phyloP scores from a whole-genome alignment of 2,888 invertebrate genomes.

The Deladenus siricidicola region DNA sequence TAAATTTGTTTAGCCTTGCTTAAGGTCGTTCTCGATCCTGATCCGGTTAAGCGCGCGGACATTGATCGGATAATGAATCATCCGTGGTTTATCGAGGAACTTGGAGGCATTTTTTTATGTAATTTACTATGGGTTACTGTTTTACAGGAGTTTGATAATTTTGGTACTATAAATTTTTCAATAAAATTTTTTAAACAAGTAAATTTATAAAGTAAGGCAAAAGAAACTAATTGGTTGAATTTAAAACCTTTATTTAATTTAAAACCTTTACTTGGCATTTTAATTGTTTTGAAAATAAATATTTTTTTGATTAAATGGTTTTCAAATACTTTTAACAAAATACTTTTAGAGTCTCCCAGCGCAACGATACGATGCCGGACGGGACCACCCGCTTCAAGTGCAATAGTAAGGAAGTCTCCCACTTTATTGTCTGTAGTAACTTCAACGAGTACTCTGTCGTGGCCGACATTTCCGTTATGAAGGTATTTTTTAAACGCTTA shows the following conservation, averaged over 20 bases:
- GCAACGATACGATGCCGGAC: conserved; percentile 75
- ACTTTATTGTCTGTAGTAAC: conserved; percentile 87
- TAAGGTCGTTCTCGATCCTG: conserved; percentile 67
- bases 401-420: conserved; percentile 69
- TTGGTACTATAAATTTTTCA: too few relatives aligned
- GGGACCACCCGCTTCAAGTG: conserved; percentile 64
- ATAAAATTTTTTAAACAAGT: too few relatives aligned
- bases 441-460: conserved; percentile 72
- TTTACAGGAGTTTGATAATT: too few relatives aligned
- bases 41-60: conserved; percentile 64
- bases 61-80: conserved; percentile 67
- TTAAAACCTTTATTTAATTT: too few relatives aligned
- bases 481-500: conserved; percentile 55
- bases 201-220: too few relatives aligned
- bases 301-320: too few relatives aligned
- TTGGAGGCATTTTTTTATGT: too few relatives aligned
- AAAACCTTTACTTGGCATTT: too few relatives aligned
- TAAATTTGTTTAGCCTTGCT: conserved; percentile 60
- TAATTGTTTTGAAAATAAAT: too few relatives aligned
- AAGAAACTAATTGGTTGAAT: too few relatives aligned
- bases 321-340: too few relatives aligned
- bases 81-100: conserved; percentile 62
- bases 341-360: conserved; percentile 59
- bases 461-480: conserved; percentile 80
- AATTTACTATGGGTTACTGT: too few relatives aligned